A percentile compares a stretch with the other conserved stretches of the same genome.
Evolutionary conservation across 2,888 invertebrate species (phyloP).

Genomic region (Mythimna albipuncta): DNA sequence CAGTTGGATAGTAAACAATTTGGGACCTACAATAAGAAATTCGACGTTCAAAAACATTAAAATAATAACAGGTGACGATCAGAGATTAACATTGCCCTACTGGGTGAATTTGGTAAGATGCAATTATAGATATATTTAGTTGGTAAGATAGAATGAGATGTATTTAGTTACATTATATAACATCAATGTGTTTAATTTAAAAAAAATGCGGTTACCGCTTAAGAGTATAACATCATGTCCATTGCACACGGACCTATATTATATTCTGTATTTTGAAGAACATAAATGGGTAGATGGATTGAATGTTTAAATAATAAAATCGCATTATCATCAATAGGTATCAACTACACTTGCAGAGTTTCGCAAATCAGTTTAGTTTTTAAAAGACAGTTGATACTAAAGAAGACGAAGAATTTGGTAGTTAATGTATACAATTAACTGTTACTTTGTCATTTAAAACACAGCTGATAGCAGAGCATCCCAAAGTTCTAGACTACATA

Average conservation of each 20-base stretch:
- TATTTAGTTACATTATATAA: too few relatives aligned
- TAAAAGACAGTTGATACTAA: too few relatives aligned
- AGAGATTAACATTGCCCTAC: constrained; percentile 92
- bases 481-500: constrained; percentile 89
- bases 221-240: too few relatives aligned
- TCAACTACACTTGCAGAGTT: too few relatives aligned
- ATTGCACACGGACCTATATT: too few relatives aligned
- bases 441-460: constrained; percentile 9
- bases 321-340: too few relatives aligned
- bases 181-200: too few relatives aligned
- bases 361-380: too few relatives aligned
- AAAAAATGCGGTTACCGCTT: too few relatives aligned
- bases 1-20: constrained; percentile 92
- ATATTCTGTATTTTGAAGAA: too few relatives aligned
- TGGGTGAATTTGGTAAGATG: constrained; percentile 91
- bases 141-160: constrained; percentile 81
- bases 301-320: too few relatives aligned
- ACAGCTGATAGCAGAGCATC: constrained; percentile 80
- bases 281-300: too few relatives aligned
- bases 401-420: neutral
- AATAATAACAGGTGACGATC: constrained; percentile 95
- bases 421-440: constrained; percentile 2
- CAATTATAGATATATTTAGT: constrained; percentile 8
- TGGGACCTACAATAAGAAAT: constrained; percentile 93
- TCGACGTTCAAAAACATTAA: constrained; percentile 91